Percentiles rank a stretch among this genome's conserved stretches.
phyloP scores from a whole-genome alignment of 2,797 vertebrate species.

The Catostomus latipinnis region DNA sequence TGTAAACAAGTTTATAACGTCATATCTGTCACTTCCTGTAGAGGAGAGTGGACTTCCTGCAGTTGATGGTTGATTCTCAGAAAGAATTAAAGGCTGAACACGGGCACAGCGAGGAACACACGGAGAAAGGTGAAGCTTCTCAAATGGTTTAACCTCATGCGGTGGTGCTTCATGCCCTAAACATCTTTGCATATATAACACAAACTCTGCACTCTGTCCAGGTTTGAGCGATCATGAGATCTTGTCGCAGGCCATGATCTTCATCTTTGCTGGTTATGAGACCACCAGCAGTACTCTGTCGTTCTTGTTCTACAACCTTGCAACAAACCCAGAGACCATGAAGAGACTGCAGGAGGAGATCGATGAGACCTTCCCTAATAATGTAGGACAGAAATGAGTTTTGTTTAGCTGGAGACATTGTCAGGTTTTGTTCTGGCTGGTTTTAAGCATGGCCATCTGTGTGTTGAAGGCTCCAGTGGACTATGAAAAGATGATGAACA shows the following conservation, averaged over 20 bases:
- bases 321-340: slow-evolving; percentile 77
- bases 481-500: slow-evolving; percentile 72
- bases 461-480: slow-evolving; percentile 68
- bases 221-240: slow-evolving; percentile 82
- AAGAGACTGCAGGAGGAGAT: slow-evolving; percentile 79
- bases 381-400: slow-evolving; percentile 66
- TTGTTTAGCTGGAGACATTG: no score
- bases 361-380: slow-evolving; percentile 75
- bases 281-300: slow-evolving; percentile 75
- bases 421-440: no score
- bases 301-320: slow-evolving; percentile 71
- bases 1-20: background rate
- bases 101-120: background rate
- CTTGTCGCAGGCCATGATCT: slow-evolving; percentile 77
- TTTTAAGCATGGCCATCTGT: background rate
- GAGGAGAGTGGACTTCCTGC: slow-evolving; percentile 80
- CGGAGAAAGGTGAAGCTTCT: background rate
- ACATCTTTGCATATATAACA: background rate
- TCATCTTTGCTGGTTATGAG: slow-evolving; percentile 82
- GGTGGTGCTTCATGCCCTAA: no score
- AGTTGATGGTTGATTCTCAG: slow-evolving; percentile 82
- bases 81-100: slow-evolving; percentile 9
- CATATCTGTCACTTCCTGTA: slow-evolving; percentile 42
- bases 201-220: slow-evolving; percentile 58
- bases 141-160: no score